Evolutionary conservation across 2,888 invertebrate species (phyloP), one percentile per base, ranked within the genome.

Genomic region (Dicycla oo): DNA sequence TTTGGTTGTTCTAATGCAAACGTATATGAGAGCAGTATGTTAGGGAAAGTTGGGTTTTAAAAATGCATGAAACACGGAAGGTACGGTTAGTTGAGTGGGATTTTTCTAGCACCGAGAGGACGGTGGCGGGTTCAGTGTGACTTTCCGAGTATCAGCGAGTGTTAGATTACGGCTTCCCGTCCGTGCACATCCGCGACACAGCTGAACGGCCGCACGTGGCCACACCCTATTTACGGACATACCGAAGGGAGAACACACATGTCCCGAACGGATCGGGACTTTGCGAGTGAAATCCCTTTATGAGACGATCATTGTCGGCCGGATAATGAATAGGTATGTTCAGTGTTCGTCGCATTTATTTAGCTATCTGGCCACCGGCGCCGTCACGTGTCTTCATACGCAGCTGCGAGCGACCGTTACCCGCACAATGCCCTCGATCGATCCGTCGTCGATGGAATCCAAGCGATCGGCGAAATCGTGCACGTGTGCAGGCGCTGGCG

Each of bases 341-440:
- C 90, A 88, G 86, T 89, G 90, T 86, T 89, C 92, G 89, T 94
- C 93, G 92, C 94, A 94, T 95, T 95, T 95, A 95, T 95, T 95
- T 95, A 95, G 95, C 95, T 95, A 95, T 95, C 95, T 93, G 92
- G 94, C 95, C 93, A 94, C 94, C 94, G 94, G 93, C 92, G 86
- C 91, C 92, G 93, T 94, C 95, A 94, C 95, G 94, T 95, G 95
- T 93, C 93, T 91, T 91, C 91, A 89, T 89, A 91, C 94, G 95
- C 96, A 95, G 95, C 95, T 95, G 95, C 94, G 94, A 92, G 92
- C 93, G 92, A 95, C 96, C 95, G 95, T 96, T 95, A 95, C 94
- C 93, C 94, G 95, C 95, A 95, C 95, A 95, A 95, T 95, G 95
- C 93, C 95, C 95, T 94, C 95, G 94, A 95, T 95, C 95, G 95